Base-by-base conservation (phyloP, 2,888 invertebrate genomes). In the Eumacrocentrus americanus region DNA sequence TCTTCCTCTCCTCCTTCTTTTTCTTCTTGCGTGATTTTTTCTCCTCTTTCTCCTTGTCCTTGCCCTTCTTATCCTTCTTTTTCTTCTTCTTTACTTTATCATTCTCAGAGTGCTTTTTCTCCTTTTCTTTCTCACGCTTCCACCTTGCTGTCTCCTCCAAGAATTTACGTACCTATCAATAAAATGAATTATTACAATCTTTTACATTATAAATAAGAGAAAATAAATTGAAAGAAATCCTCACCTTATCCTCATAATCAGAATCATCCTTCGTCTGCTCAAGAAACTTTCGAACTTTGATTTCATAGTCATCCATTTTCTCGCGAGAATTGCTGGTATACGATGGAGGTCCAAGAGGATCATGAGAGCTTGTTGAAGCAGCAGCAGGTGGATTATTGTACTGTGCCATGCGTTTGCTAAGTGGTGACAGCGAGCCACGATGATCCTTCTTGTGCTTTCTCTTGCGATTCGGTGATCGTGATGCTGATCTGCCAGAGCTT, bases 321-420 rank as follows among this genome's bases (percentile, higher is more conserved):
- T 81, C 75, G 0, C 81, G 71, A 7, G 83, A 82, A 25, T 83
- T 83, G 0, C 79, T 69, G 11, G 61, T 42, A 50, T 80, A 82
- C 0, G 78, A 72, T 20, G 83, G 82, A 37, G 86, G 84, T 2
- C 82, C 82, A 58, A 83, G 80, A 29, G 81, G 77, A 62, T 85
- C 85, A 55, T 84, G 84, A 6, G 65, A 61, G 12, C 60, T 34
- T 7, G 62, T 61, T 14, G 66, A 63, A 9, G 80, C 69, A 34
- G 84, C 83, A 16, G 85, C 85, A 11, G 89, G 88, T 66, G 89
- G 89, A 75, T 90, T 90, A 79, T 89, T 90, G 79, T 89, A 90
- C 73, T 89, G 89, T 4, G 90, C 91, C 90, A 92, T 91, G 9
- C 92, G 87, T 77, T 92, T 92, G 81, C 91, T 92, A 25, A 92